A percentile compares a stretch with the other conserved stretches of the same genome.
Conservation (phyloP, 1,140 invertebrate genomes). For the Berghia stephanieae region DNA sequence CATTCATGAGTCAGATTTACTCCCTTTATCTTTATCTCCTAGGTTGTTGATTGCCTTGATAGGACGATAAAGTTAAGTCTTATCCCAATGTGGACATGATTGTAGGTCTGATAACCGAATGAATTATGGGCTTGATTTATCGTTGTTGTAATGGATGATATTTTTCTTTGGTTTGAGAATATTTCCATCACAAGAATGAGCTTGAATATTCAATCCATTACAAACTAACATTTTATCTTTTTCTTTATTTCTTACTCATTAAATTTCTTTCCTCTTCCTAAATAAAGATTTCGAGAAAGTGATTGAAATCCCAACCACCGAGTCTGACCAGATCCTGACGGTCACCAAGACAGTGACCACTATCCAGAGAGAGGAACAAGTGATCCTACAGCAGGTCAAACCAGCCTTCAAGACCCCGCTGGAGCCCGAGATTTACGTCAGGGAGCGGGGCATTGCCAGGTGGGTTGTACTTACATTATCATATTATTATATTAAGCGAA, state of each 20-base stretch:
- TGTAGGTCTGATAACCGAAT: no score
- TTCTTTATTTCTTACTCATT: no score
- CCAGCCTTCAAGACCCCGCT: slow-evolving; percentile 56
- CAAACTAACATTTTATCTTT: no score
- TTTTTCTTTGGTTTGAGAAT: no score
- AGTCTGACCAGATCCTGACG: slow-evolving; percentile 48
- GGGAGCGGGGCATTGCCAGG: slow-evolving; percentile 62
- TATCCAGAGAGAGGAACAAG: slow-evolving; percentile 49
- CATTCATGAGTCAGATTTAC: no score
- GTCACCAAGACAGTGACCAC: slow-evolving; percentile 58
- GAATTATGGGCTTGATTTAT: no score
- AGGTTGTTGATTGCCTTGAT: not conserved
- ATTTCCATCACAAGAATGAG: not conserved
- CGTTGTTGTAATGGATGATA: no score
- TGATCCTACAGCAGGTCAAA: slow-evolving; percentile 46
- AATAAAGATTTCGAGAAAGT: no score
- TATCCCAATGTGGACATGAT: not conserved
- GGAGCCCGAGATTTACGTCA: slow-evolving; percentile 61
- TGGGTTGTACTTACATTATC: slow-evolving; percentile 32
- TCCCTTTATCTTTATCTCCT: no score
- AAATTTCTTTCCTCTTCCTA: no score
- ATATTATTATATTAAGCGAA: no score
- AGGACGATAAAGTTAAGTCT: not conserved
- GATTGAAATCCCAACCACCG: slow-evolving; percentile 42
- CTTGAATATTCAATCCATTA: not conserved